Evolutionary conservation across 1,140 invertebrate genomes (phyloP).

Genomic region (Brachystomella parvula): DNA sequence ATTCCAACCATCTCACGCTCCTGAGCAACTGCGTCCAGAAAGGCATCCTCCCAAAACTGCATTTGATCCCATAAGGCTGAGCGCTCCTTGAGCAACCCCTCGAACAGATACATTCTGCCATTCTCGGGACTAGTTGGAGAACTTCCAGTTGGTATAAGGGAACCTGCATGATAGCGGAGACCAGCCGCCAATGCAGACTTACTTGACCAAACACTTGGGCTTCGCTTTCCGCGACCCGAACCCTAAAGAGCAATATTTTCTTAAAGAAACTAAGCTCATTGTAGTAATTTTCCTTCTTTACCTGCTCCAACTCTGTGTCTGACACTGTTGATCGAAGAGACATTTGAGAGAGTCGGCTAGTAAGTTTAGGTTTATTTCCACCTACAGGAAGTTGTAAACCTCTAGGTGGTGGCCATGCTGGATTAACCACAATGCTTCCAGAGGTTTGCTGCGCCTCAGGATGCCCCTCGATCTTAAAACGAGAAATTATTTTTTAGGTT

Average conservation of each 20-base stretch:
- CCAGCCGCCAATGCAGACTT: constrained; percentile 83
- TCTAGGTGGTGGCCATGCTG: constrained; percentile 27
- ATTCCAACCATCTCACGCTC: constrained; percentile 98
- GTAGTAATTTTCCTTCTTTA: constrained; percentile 18
- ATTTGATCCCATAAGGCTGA: constrained; percentile 96
- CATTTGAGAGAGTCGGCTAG: constrained; percentile 42
- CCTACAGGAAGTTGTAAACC: constrained; percentile 25
- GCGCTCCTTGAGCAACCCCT: constrained; percentile 65
- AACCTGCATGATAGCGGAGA: constrained; percentile 79
- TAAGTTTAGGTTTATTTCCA: constrained; percentile 28
- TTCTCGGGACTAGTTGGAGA: constrained; percentile 73
- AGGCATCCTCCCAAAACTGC: constrained; percentile 99
- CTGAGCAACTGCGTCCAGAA: constrained; percentile 96
- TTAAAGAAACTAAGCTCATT: background rate
- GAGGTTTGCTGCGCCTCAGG: background rate
- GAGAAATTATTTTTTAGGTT: background rate
- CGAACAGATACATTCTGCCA: constrained; percentile 81
- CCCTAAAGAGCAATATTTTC: constrained; percentile 46
- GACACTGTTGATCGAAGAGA: constrained; percentile 81
- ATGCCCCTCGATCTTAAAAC: constrained; percentile 20
- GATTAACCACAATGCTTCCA: constrained; percentile 32
- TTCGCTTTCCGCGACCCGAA: constrained; percentile 59
- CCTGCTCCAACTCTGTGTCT: constrained; percentile 77
- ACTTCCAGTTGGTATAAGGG: constrained; percentile 71
- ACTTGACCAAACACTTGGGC: constrained; percentile 83